Conservation (phyloP, 92 coral and sea anemone genomes). For the Zoanthus sociatus region DNA sequence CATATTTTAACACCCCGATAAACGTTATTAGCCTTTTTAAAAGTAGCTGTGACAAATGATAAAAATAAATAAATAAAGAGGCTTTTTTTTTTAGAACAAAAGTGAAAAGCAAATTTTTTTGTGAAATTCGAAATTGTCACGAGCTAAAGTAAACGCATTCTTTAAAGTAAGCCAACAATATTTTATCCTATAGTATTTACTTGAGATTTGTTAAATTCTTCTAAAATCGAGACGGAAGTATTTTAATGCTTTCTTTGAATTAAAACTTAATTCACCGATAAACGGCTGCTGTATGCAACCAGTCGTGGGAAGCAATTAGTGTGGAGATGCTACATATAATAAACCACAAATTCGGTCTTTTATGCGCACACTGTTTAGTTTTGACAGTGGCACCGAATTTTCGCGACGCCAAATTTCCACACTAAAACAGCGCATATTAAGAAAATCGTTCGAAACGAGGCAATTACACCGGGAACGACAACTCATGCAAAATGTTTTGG, state of each 20-base stretch:
- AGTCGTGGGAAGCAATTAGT: neutral
- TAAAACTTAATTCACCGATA: neutral
- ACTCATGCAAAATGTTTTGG: neutral
- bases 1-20: constrained; percentile 30
- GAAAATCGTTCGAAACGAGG: neutral
- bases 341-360: neutral
- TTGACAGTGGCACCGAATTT: constrained; percentile 40
- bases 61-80: constrained; percentile 27
- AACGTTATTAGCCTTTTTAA: neutral
- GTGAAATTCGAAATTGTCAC: too few relatives aligned
- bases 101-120: neutral
- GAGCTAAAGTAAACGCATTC: too few relatives aligned
- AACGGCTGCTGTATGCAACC: neutral
- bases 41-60: constrained; percentile 1
- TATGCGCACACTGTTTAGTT: neutral
- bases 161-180: too few relatives aligned
- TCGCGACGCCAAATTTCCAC: neutral
- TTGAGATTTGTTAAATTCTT: too few relatives aligned
- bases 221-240: neutral
- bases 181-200: too few relatives aligned
- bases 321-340: neutral
- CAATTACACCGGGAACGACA: neutral
- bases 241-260: neutral
- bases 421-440: neutral
- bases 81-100: neutral